Evolutionary conservation across 92 coral and sea anemone species (phyloP).

Genomic region (Plumapathes pennacea): DNA sequence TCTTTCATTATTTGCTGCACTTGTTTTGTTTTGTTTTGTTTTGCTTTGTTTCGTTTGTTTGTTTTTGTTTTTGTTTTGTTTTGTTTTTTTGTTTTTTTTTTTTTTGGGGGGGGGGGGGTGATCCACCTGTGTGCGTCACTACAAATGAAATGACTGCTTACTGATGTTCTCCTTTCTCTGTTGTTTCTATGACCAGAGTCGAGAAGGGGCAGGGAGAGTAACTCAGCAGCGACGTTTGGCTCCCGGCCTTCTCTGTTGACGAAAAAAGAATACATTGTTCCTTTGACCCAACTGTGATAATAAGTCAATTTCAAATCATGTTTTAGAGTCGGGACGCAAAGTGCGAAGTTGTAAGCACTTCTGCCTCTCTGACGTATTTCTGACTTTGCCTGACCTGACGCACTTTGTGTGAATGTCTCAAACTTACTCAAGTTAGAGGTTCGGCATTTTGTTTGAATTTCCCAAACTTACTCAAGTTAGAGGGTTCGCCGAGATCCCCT

Average conservation of each 20-base stretch:
- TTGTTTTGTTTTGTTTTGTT: not conserved
- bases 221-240: slow-evolving; percentile 83
- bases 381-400: not conserved
- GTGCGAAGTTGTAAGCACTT: no score
- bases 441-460: not conserved
- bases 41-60: not conserved
- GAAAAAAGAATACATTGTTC: slow-evolving; percentile 1
- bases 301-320: no score
- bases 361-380: not conserved
- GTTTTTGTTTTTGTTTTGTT: no score
- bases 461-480: slow-evolving; percentile 49
- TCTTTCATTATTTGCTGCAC: no score
- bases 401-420: not conserved
- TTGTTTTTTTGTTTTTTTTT: no score
- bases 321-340: no score
- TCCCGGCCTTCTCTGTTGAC: slow-evolving; percentile 60
- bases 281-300: no score
- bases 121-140: not conserved
- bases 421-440: slow-evolving; percentile 56
- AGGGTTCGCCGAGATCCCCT: slow-evolving; percentile 59
- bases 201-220: slow-evolving; percentile 82
- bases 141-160: slow-evolving; percentile 20
- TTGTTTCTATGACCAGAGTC: slow-evolving; percentile 71
- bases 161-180: slow-evolving; percentile 65
- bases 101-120: no score